phyloP scores from a whole-genome alignment of 2,113 vertebrate species.

The Ovibos moschatus region DNA sequence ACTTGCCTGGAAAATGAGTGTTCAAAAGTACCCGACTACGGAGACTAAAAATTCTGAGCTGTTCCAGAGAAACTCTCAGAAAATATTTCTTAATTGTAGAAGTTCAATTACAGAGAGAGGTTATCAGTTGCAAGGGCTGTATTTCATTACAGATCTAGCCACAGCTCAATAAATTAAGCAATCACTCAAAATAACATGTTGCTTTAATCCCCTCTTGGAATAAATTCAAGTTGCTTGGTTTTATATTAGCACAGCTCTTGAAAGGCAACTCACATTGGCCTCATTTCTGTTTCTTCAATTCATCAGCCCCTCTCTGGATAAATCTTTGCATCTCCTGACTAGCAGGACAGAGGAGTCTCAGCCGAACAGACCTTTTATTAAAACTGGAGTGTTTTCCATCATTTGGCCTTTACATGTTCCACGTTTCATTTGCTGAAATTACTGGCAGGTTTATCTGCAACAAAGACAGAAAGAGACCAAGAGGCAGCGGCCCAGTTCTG shows the following conservation, averaged over 20 bases:
- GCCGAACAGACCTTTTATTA: not conserved
- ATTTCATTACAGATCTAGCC: conserved; percentile 60
- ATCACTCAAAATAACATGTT: conserved; percentile 49
- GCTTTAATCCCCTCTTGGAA: conserved; percentile 60
- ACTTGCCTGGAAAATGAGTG: not conserved
- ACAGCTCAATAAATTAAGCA: conserved; percentile 60
- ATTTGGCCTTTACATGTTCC: not conserved
- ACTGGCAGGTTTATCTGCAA: conserved; percentile 35
- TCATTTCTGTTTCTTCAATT: not conserved
- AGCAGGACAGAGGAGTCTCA: not conserved
- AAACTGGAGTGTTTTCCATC: not conserved
- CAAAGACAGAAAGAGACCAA: not conserved
- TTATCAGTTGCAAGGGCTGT: conserved; percentile 18
- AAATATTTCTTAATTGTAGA: conserved; percentile 43
- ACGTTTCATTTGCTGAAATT: not conserved
- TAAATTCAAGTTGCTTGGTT: not conserved
- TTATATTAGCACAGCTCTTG: not conserved
- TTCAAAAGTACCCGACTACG: not conserved
- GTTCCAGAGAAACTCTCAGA: conserved; percentile 9
- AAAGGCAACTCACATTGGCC: not conserved
- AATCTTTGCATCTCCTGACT: not conserved
- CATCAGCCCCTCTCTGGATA: not conserved
- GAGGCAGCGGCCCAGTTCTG: not conserved
- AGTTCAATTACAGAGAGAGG: conserved; percentile 30
- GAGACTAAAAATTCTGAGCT: conserved; percentile 12